These are phyloP conservation scores for Polydrusus pterygomalis DNA, from an alignment of 2,888 invertebrate genomes.

Conservation along the genomic window DNA sequence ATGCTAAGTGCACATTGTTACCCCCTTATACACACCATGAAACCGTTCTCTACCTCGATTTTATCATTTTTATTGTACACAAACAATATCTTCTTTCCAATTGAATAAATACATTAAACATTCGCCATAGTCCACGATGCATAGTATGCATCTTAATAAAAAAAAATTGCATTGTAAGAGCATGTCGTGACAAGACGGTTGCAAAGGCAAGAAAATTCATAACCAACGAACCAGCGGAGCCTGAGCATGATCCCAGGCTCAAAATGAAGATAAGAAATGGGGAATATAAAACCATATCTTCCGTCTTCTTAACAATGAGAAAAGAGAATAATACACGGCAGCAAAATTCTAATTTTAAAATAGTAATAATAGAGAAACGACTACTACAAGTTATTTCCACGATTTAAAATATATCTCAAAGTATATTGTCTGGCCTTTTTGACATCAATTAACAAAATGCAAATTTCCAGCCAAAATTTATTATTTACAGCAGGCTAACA, in stretches of 20 bases:
- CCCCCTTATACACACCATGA: not conserved
- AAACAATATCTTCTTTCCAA: slow-evolving; percentile 25
- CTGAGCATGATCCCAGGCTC: slow-evolving; percentile 44
- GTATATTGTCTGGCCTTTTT: no score
- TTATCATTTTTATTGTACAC: slow-evolving; percentile 12
- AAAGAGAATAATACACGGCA: not conserved
- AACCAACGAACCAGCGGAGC: slow-evolving; percentile 42
- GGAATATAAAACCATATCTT: slow-evolving; percentile 42
- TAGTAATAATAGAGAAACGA: no score
- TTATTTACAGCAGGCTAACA: no score
- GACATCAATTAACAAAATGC: no score
- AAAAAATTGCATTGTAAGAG: slow-evolving; percentile 51
- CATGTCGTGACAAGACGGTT: slow-evolving; percentile 54
- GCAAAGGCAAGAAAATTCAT: slow-evolving; percentile 52
- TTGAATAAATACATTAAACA: slow-evolving; percentile 53
- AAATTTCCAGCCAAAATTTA: no score
- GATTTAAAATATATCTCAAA: no score
- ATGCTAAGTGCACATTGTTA: no score
- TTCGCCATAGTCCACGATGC: slow-evolving; percentile 41
- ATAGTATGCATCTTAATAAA: slow-evolving; percentile 34
- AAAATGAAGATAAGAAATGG: slow-evolving; percentile 50
- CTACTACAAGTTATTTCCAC: no score
- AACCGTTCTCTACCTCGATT: not conserved
- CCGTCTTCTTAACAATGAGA: slow-evolving; percentile 1
- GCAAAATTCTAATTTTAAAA: no score